Evolutionary conservation across 2,888 invertebrate species (phyloP), one percentile per base, ranked within the genome.

Genomic region (Scotopteryx bipunctaria): DNA sequence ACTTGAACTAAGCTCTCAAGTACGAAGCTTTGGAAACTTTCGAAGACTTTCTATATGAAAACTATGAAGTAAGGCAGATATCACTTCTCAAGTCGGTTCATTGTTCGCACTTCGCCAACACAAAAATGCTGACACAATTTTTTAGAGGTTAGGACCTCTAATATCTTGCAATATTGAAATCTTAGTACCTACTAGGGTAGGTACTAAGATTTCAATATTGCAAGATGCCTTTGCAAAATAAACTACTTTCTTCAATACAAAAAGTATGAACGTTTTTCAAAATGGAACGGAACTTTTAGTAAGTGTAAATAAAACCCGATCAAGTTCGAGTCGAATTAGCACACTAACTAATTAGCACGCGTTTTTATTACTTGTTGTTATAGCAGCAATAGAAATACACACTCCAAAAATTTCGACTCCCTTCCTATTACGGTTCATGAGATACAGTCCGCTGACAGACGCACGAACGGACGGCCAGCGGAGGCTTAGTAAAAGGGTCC

Each of bases 21-120:
- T 73, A 72, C 64, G 64, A 70, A 74, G 69, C 76, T 66, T 66
- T 64, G 55, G 64, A 66, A 82, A 81, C 67, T 83, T 84, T 76
- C 71, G 63, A 69, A 66, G 62, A 76, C 66, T 63, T 69, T 59
- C 67, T 63, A 71, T 76, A 77, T 75, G 73, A 80, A 73, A 51
- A 73, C 73, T 73, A 73, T 68, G 73, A 76, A 81, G 71, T 75
- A 64, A 74, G 63, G 61, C 65, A 69, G 71, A 69, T 75, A 71
- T 76, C 73, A 69, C 61, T 59, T 49, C 51, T 57, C 29, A 38
- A 57, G 56, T 48, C 46, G 35, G 47, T 56, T 42, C 55, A 59
- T 56, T 54, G 57, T 61, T 52, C 32, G 32, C 21, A 42, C 21
- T 41, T 29, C 41, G 52, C 54, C 56, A 55, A 54, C 59, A 57